These are phyloP conservation scores for Parasteatoda lunata DNA, from an alignment of 2,888 invertebrate genomes.

Conservation along the genomic window DNA sequence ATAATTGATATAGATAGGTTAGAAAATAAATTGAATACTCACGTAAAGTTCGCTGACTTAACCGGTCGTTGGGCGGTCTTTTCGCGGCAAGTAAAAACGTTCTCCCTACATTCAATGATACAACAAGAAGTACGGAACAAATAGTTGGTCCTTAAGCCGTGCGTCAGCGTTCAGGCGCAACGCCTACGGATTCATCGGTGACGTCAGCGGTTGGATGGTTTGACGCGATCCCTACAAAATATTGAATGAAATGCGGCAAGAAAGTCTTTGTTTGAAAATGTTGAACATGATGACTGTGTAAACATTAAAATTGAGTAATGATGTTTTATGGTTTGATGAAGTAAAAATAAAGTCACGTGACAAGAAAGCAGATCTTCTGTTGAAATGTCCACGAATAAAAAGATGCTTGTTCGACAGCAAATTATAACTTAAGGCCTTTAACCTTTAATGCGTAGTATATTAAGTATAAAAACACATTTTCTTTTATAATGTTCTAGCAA, in stretches of 20 bases:
- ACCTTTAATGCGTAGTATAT: too few relatives aligned
- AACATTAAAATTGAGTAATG: too few relatives aligned
- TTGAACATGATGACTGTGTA: too few relatives aligned
- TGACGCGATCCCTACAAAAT: background rate
- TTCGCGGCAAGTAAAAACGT: background rate
- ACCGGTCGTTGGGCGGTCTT: background rate
- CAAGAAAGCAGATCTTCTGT: background rate
- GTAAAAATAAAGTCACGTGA: background rate
- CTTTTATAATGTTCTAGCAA: too few relatives aligned
- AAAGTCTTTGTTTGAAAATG: too few relatives aligned
- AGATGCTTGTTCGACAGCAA: background rate
- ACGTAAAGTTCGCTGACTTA: background rate
- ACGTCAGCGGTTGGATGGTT: background rate
- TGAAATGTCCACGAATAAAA: background rate
- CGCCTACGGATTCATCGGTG: constrained; percentile 9
- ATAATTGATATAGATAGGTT: background rate
- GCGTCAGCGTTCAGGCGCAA: constrained; percentile 1
- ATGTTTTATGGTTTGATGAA: background rate
- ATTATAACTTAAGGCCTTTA: too few relatives aligned
- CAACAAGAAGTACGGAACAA: constrained; percentile 4
- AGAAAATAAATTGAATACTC: background rate
- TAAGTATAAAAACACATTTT: too few relatives aligned
- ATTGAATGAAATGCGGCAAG: background rate
- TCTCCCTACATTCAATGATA: background rate
- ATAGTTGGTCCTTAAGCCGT: constrained; percentile 4